phyloP scores from a whole-genome alignment of 2,113 vertebrate species.

The Mellivora capensis region DNA sequence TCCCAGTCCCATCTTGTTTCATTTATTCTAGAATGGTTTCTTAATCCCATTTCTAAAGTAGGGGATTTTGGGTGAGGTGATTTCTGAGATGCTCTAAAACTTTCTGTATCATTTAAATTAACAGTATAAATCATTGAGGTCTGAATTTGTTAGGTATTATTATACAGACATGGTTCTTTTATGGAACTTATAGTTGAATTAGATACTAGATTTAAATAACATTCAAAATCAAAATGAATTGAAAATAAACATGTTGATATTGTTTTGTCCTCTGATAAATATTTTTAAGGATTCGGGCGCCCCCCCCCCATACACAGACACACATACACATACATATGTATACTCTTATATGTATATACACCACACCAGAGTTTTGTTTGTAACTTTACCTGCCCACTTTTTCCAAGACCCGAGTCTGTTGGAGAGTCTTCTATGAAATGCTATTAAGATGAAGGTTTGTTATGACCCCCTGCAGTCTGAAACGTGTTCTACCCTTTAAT shows the following conservation, averaged over 20 bases:
- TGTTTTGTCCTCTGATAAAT: not conserved
- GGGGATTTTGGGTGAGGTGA: constrained; percentile 10
- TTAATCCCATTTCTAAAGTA: constrained; percentile 41
- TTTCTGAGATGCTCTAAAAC: not conserved
- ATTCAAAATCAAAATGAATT: not conserved
- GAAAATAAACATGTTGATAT: not conserved
- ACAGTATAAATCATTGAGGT: not conserved
- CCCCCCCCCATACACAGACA: no score
- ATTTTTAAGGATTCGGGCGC: constrained; percentile 8
- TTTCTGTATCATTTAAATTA: constrained; percentile 17
- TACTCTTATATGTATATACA: not conserved
- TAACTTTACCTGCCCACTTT: not conserved
- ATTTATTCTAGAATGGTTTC: not conserved
- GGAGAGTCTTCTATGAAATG: constrained; percentile 33
- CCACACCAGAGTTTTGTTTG: not conserved
- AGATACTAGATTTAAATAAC: constrained; percentile 24
- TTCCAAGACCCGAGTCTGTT: not conserved
- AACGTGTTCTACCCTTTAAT: constrained; percentile 4
- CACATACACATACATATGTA: fast-evolving
- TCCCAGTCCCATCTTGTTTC: no score
- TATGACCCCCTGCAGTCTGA: not conserved
- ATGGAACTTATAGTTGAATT: not conserved
- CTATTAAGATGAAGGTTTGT: constrained; percentile 6
- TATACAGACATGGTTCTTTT: not conserved
- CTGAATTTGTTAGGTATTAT: constrained; percentile 5